A percentile compares a stretch with the other conserved stretches of the same genome.
Conservation (phyloP, 2,888 invertebrate species). For the Anticlea derivata region DNA sequence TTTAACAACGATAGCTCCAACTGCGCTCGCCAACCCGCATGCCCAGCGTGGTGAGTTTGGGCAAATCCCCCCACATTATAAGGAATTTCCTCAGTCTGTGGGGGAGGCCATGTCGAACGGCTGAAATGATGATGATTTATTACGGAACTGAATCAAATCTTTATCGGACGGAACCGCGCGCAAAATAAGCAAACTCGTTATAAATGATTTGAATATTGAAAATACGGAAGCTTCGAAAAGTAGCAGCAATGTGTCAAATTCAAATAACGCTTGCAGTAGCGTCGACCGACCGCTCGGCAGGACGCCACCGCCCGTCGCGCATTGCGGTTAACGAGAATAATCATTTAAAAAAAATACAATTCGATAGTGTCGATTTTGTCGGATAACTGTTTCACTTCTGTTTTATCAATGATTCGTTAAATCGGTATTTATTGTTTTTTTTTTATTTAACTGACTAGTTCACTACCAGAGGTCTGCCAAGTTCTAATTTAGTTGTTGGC, state of each 20-base stretch:
- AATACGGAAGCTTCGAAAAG: slow-evolving; percentile 27
- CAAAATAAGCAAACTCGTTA: slow-evolving; percentile 1
- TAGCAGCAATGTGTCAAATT: slow-evolving; percentile 37
- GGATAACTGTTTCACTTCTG: slow-evolving; percentile 11
- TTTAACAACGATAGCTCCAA: too few relatives aligned
- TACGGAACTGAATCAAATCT: neutral
- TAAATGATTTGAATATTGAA: slow-evolving; percentile 16
- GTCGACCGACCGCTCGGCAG: slow-evolving; percentile 40
- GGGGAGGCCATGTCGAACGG: too few relatives aligned
- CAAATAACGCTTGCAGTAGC: slow-evolving; percentile 41
- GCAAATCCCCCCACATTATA: too few relatives aligned
- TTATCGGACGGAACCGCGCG: neutral
- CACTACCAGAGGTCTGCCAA: too few relatives aligned
- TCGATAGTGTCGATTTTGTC: slow-evolving; percentile 4
- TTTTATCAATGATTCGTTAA: too few relatives aligned
- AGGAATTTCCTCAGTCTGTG: too few relatives aligned
- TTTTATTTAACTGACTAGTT: too few relatives aligned
- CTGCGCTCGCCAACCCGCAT: too few relatives aligned
- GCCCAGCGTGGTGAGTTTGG: too few relatives aligned
- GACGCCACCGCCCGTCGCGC: slow-evolving; percentile 38
- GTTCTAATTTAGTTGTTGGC: too few relatives aligned
- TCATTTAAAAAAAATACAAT: slow-evolving; percentile 10
- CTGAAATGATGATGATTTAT: too few relatives aligned
- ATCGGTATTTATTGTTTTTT: too few relatives aligned
- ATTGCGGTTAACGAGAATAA: slow-evolving; percentile 38